Evolutionary conservation across 2,797 vertebrate genomes (phyloP), one percentile per base, ranked within the genome.

Genomic region (Picus viridis): DNA sequence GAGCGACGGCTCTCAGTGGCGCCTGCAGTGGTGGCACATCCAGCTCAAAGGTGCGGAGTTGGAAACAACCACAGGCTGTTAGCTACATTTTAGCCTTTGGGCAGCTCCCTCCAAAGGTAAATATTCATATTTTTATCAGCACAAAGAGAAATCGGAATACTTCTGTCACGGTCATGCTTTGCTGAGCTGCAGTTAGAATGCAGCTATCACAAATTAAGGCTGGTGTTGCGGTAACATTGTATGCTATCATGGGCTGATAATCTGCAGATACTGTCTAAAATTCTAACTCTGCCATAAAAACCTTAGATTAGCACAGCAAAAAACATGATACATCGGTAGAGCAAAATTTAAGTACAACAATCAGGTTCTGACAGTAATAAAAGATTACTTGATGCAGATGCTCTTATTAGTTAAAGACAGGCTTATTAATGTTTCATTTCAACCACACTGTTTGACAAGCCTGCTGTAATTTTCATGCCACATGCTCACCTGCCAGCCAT

Each of bases 351-450:
- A 54, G 27, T 58, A 69, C 32, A 19, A 16, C 39, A 57, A 30
- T 12, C 72, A 49, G n/a, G 1, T 79, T 54, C 71, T 83, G 32
- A 84, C 15, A 47, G 18, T 70, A 53, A 61, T 12, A 74, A 45
- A 81, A 90, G 54, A 83, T 73, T 54, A 47, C 58, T 79, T 56
- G 54, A 27, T 73, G 75, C 71, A 80, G 70, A 29, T 86, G 58
- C 45, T 89, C 29, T 61, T 79, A 59, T 10, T 89, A 88, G 85
- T 79, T 84, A 23, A 82, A 86, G 23, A 79, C 24, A 64, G 49
- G 34, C 53, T 91, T 89, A 79, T 83, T 88, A 92, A 89, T 81
- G 67, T 91, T 95, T 81, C 69, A 43, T 84, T 88, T 81, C 58
- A 59, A 67, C 53, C 80, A 63, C 43, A 39, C 62, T 27, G 30